These are phyloP conservation scores for Athene cunicularia DNA, from an alignment of 2,113 vertebrate genomes.

Conservation along the genomic window DNA sequence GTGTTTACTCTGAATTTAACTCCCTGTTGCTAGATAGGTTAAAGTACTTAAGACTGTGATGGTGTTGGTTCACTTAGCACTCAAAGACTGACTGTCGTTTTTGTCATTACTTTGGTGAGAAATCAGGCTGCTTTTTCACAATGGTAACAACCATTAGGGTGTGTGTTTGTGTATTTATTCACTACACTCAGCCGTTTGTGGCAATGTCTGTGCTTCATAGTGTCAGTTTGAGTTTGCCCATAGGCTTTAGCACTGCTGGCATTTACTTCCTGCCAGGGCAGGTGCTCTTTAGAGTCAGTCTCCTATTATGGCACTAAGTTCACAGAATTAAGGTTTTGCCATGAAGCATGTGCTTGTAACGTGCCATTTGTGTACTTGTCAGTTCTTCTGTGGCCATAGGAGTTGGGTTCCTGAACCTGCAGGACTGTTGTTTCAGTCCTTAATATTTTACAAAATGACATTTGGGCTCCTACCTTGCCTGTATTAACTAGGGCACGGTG, in stretches of 20 bases:
- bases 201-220: not conserved
- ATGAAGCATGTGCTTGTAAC: accelerated
- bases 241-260: not conserved
- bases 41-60: not conserved
- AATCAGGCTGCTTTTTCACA: not conserved
- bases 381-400: not conserved
- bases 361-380: not conserved
- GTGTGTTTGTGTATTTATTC: not conserved
- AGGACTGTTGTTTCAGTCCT: not conserved
- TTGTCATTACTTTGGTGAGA: not conserved
- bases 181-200: not conserved
- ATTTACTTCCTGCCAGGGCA: not conserved
- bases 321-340: not conserved
- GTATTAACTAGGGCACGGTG: not conserved
- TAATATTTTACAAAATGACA: not conserved
- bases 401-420: not conserved
- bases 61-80: not conserved
- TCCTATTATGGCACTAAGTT: not conserved
- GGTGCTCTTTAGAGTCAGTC: not conserved
- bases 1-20: not conserved
- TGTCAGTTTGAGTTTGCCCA: not conserved
- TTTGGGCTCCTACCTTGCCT: not conserved
- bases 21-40: not conserved
- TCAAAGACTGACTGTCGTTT: not conserved
- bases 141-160: accelerated